These are phyloP conservation scores for Haemorhous mexicanus DNA, from an alignment of 2,113 vertebrate genomes.

Conservation along the genomic window DNA sequence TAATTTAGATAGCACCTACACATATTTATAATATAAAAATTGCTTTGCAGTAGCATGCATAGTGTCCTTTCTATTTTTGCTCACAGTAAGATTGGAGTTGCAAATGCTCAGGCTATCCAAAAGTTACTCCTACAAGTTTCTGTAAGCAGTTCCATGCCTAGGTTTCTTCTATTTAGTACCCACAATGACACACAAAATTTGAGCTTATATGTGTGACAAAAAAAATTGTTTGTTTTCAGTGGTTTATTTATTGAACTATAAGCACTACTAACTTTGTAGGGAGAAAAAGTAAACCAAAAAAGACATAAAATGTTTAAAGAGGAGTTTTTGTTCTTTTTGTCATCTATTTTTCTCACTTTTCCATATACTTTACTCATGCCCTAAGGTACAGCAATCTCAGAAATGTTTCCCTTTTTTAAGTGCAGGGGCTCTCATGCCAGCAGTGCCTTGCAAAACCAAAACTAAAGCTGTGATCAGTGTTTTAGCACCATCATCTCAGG, in stretches of 20 bases:
- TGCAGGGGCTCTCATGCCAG: not conserved
- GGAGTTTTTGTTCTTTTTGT: not conserved
- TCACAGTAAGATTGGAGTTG: not conserved
- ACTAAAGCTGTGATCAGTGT: not conserved
- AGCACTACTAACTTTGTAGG: not conserved
- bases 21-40: slow-evolving; percentile 8
- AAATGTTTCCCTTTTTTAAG: not conserved
- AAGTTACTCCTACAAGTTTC: not conserved
- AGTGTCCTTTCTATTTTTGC: not conserved
- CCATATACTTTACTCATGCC: not conserved
- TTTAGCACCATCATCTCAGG: not conserved
- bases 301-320: not conserved
- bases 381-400: not conserved
- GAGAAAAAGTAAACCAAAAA: not conserved
- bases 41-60: not conserved
- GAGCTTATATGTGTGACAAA: not conserved
- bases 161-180: not conserved
- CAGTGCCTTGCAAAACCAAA: not conserved
- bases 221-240: not conserved
- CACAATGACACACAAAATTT: not conserved
- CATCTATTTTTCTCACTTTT: not conserved
- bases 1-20: slow-evolving; percentile 48
- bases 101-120: not conserved
- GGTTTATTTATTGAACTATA: not conserved
- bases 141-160: not conserved